Conservation (phyloP, 2,113 vertebrate genomes). For the Hippocampus zosterae region DNA sequence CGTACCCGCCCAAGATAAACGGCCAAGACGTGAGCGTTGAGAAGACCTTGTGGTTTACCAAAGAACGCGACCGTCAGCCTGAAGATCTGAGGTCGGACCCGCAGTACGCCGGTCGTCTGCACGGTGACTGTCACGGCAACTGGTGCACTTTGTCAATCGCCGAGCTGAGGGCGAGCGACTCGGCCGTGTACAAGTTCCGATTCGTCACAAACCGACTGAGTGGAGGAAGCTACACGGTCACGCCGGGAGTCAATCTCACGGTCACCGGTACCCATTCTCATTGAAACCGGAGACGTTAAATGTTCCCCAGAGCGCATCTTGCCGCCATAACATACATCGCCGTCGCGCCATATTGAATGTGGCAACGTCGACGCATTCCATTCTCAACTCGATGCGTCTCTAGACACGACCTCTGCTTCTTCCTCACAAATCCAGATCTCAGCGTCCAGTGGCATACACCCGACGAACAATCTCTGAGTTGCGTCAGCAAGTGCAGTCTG, state of each 20-base stretch:
- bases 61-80: background rate
- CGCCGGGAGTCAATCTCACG: background rate
- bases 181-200: background rate
- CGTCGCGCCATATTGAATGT: background rate
- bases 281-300: background rate
- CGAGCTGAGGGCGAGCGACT: background rate
- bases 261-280: background rate
- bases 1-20: background rate
- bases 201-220: background rate
- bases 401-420: too few species aligned
- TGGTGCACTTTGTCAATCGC: background rate
- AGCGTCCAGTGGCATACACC: background rate
- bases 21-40: background rate
- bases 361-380: background rate
- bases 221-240: background rate
- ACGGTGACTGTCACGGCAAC: background rate
- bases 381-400: too few species aligned
- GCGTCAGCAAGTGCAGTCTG: background rate
- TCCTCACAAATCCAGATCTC: background rate
- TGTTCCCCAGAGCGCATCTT: too few species aligned
- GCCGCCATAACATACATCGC: background rate
- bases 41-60: background rate
- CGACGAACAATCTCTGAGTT: background rate
- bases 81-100: background rate
- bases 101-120: background rate